Base-by-base conservation (phyloP, 2,888 invertebrate genomes). In the Vanessa cardui region DNA sequence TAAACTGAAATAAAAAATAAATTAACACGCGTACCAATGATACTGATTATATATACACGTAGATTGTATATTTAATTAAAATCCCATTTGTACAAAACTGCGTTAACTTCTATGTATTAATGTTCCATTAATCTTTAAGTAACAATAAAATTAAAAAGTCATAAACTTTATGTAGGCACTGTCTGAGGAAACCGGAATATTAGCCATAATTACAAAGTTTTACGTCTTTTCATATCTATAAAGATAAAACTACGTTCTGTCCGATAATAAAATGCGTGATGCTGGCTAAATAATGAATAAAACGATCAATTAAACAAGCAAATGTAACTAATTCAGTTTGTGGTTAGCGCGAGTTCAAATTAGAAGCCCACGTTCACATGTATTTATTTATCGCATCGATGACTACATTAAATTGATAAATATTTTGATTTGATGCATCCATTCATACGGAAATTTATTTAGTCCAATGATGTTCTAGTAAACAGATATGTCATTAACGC, bases 341-440 rank as follows among this genome's bases (percentile, higher is more conserved):
- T 47, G 72, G 69, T 67, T 49, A 69, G 66, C 70, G 66, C 64
- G 72, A 73, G 75, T 76, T 75, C 69, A 72, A 72, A 74, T 75
- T 69, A 70, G 72, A 64, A 66, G 62, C 72, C 74, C 72, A 67
- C 62, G 71, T 72, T 64, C 56, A 66, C 66, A 63, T 66, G 66
- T 66, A 69, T 66, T 71, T 69, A 56, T 60, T 66, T 60, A 60
- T 60, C 69, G 62, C 66, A 44, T 62, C 62, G 54, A 26, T 54
- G 54, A 62, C 59, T 62, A 56, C 58, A 62, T 66, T 69, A 59
- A 26, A 61, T 50, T 50, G 65, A 62, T 66, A 66, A 69, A 66
- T 62, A 66, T 62, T 69, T 69, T 59, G 60, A 46, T 65, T 60
- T 52, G 33, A 65, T 65, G 45, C 52, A 46, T 58, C 45, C n/a